Conservation (phyloP, 2,797 vertebrate species). For the Melopsittacus undulatus region DNA sequence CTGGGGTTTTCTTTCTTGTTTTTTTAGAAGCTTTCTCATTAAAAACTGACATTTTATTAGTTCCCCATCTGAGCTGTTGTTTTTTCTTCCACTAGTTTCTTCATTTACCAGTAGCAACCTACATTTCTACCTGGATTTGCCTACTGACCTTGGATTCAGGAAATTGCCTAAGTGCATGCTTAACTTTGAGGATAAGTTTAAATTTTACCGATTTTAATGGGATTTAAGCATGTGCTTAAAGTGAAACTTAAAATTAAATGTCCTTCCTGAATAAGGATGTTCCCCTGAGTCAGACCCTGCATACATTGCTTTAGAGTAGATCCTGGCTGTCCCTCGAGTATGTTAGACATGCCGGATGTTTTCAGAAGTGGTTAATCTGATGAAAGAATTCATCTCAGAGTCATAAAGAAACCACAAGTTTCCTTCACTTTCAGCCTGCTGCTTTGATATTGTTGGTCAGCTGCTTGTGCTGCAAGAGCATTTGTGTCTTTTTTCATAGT, state of each 20-base stretch:
- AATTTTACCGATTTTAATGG: neutral
- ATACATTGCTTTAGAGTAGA: neutral
- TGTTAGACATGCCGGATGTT: slow-evolving; percentile 34
- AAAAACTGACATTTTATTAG: neutral
- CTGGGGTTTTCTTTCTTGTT: neutral
- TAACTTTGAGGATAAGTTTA: neutral
- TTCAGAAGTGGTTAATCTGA: slow-evolving; percentile 54
- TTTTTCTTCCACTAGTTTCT: neutral
- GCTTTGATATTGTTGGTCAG: neutral
- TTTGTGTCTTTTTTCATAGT: neutral
- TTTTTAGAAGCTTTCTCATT: neutral
- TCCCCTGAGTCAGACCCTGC: slow-evolving; percentile 11
- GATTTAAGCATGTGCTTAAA: neutral
- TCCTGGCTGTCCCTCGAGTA: neutral
- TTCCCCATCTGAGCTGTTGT: neutral
- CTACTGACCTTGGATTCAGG: neutral
- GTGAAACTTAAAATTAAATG: neutral
- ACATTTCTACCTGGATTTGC: neutral
- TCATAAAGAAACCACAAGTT: slow-evolving; percentile 50
- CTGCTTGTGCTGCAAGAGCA: neutral
- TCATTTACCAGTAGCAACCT: neutral
- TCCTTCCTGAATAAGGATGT: slow-evolving; percentile 7
- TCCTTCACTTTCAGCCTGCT: slow-evolving; percentile 44
- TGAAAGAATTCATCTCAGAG: slow-evolving; percentile 36
- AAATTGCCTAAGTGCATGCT: neutral